Percentiles rank a stretch among this genome's conserved stretches.
These are phyloP conservation scores for Hyposoter didymator DNA, from an alignment of 2,888 invertebrate species.

Conservation along the genomic window DNA sequence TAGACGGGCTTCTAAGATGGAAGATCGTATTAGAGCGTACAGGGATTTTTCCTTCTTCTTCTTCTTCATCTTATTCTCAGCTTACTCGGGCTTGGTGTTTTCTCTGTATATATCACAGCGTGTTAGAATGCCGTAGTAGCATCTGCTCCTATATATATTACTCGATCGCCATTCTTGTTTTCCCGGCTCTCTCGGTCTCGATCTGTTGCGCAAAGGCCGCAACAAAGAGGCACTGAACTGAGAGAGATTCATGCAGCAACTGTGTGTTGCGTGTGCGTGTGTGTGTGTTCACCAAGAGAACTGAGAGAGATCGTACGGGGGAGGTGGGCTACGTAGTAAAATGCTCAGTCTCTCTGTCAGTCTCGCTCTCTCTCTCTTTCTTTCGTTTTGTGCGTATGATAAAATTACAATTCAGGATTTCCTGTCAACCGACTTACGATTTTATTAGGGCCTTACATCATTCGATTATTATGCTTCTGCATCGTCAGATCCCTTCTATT, in stretches of 20 bases:
- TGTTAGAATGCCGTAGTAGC: slow-evolving; percentile 75
- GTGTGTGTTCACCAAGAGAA: not conserved
- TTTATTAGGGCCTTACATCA: slow-evolving; percentile 83
- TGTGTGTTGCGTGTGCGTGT: slow-evolving; percentile 55
- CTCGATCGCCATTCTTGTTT: slow-evolving; percentile 77
- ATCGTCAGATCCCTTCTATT: slow-evolving; percentile 28
- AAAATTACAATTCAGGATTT: slow-evolving; percentile 72
- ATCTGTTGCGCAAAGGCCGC: slow-evolving; percentile 74
- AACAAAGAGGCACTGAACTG: slow-evolving; percentile 75
- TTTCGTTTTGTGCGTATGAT: slow-evolving; percentile 17
- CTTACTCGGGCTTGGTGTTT: slow-evolving; percentile 16
- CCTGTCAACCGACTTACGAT: slow-evolving; percentile 82
- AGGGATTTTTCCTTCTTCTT: slow-evolving; percentile 66
- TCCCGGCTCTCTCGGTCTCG: slow-evolving; percentile 63
- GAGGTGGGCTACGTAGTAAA: slow-evolving; percentile 72
- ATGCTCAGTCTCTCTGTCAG: slow-evolving; percentile 50
- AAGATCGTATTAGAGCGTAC: slow-evolving; percentile 75
- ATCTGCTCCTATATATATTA: slow-evolving; percentile 79
- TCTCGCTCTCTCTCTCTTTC: not conserved
- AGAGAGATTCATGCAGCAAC: slow-evolving; percentile 70
- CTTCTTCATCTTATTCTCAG: slow-evolving; percentile 57
- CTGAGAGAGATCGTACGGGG: slow-evolving; percentile 72
- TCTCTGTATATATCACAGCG: slow-evolving; percentile 49
- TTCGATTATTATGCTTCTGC: slow-evolving; percentile 77
- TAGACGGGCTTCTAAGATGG: slow-evolving; percentile 67